Evolutionary conservation across 2,888 invertebrate species (phyloP).

Genomic region (Dysmachus trigonus): DNA sequence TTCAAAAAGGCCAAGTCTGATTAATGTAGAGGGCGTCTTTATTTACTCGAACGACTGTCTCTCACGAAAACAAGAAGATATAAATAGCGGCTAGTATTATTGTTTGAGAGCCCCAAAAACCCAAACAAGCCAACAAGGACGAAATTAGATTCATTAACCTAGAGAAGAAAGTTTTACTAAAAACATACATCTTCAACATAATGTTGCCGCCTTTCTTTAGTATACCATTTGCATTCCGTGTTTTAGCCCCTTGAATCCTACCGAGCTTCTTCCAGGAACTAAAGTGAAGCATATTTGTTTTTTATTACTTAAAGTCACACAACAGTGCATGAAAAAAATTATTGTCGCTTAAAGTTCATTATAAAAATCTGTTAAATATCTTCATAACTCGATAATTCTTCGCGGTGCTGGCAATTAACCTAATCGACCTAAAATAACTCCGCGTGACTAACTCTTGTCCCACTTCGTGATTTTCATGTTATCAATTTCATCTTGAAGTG

Average conservation of each 20-base stretch:
- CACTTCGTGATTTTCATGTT: neutral
- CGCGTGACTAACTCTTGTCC: constrained; percentile 2
- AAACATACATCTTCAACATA: neutral
- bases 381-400: constrained; percentile 18
- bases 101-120: neutral
- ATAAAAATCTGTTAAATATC: constrained; percentile 13
- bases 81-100: neutral
- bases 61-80: neutral
- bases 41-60: neutral
- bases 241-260: neutral
- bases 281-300: neutral
- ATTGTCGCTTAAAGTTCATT: neutral
- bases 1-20: neutral
- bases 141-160: neutral
- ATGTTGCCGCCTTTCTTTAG: neutral
- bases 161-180: neutral
- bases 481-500: neutral
- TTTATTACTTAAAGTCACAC: constrained; percentile 20
- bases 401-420: neutral
- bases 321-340: neutral
- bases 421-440: constrained; percentile 4
- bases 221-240: neutral
- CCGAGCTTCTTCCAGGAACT: neutral
- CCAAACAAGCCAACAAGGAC: neutral
- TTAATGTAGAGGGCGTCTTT: neutral